phyloP scores from a whole-genome alignment of 2,113 vertebrate genomes.

The Vimba vimba region DNA sequence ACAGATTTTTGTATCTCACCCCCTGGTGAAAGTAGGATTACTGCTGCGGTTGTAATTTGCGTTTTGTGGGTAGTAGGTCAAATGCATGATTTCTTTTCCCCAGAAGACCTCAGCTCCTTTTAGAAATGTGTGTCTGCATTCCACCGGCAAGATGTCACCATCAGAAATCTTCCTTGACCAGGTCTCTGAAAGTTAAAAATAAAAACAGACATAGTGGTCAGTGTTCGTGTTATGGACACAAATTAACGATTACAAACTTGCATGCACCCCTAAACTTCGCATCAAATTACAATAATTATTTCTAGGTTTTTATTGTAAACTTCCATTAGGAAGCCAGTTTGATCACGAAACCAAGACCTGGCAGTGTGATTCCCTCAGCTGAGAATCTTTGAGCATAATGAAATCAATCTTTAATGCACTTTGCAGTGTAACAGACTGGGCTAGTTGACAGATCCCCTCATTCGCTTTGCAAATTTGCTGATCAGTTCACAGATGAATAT shows the following conservation, averaged over 20 bases:
- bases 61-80: conserved; percentile 60
- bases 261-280: neutral
- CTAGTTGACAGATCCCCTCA: conserved; percentile 34
- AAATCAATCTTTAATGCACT: conserved; percentile 39
- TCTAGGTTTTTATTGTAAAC: neutral
- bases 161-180: conserved; percentile 65
- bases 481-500: conserved; percentile 49
- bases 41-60: conserved; percentile 31
- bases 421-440: conserved; percentile 38
- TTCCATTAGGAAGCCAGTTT: conserved; percentile 21
- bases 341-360: neutral
- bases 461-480: conserved; percentile 39
- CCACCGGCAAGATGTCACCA: conserved; percentile 65
- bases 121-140: conserved; percentile 63
- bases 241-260: neutral
- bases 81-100: conserved; percentile 65
- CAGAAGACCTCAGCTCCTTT: conserved; percentile 69
- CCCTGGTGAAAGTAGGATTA: conserved; percentile 31
- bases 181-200: conserved; percentile 63
- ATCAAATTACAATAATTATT: conserved; percentile 22
- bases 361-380: neutral
- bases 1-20: conserved; percentile 11
- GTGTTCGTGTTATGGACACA: no score
- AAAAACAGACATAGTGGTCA: conserved; percentile 3
- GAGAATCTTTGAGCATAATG: conserved; percentile 25